Percentiles rank a stretch among this genome's conserved stretches.
phyloP scores from a whole-genome alignment of 2,797 vertebrate species.

The Eospalax fontanierii region DNA sequence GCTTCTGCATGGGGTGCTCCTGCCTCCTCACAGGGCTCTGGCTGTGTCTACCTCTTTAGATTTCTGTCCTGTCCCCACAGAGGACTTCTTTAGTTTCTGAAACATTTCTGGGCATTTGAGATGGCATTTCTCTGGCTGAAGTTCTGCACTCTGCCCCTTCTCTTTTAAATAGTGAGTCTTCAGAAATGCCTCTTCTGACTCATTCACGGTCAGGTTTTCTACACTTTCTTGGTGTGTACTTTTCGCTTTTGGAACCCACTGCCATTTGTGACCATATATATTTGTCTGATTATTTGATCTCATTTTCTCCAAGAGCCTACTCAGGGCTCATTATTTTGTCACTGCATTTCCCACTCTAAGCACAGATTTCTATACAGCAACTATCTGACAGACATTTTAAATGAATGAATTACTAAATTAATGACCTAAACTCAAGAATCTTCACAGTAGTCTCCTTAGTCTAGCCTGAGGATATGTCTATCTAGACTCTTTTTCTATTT shows the following conservation, averaged over 20 bases:
- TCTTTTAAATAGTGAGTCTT: background rate
- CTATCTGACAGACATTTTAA: background rate
- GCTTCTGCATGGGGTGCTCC: too few relatives aligned
- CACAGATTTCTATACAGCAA: background rate
- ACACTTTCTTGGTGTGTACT: background rate
- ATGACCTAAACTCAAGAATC: slow-evolving; percentile 21
- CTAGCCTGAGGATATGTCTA: background rate
- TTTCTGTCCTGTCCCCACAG: background rate
- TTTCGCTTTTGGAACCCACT: background rate
- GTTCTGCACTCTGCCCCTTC: background rate
- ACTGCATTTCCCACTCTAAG: background rate
- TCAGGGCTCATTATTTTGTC: background rate
- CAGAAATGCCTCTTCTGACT: background rate
- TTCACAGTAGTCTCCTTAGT: background rate
- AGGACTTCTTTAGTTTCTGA: background rate
- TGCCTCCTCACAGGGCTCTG: too few relatives aligned
- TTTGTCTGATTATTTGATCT: background rate
- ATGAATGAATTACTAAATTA: background rate
- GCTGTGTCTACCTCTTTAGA: background rate
- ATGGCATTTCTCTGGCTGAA: background rate
- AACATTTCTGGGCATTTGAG: background rate
- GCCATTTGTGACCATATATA: background rate
- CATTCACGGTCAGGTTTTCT: background rate
- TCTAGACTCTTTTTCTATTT: background rate
- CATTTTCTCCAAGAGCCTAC: background rate